A percentile compares a stretch with the other conserved stretches of the same genome.
Conservation (phyloP, 2,113 vertebrate species). For the Mohoua ochrocephala region DNA sequence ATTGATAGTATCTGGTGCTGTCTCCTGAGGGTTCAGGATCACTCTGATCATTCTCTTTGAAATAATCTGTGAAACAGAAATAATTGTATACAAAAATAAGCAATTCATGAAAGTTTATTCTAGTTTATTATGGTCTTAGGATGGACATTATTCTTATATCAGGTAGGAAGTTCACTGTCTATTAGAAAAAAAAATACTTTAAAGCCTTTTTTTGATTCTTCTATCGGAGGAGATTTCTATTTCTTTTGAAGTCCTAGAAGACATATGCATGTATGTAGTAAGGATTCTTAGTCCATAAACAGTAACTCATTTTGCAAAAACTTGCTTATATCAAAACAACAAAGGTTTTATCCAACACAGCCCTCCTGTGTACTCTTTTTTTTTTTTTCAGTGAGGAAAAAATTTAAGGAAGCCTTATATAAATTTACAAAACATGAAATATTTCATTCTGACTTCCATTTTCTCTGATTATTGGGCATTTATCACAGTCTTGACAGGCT, state of each 20-base stretch:
- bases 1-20: constrained; percentile 68
- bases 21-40: constrained; percentile 66
- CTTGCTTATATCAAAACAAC: neutral
- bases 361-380: neutral
- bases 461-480: neutral
- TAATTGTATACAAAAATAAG: constrained; percentile 21
- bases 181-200: neutral
- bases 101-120: neutral
- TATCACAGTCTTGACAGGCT: neutral
- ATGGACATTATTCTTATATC: neutral
- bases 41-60: constrained; percentile 66
- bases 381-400: neutral
- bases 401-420: neutral
- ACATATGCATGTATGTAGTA: neutral
- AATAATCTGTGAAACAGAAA: constrained; percentile 67
- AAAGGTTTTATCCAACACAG: neutral
- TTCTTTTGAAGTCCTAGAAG: neutral
- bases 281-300: neutral
- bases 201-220: neutral
- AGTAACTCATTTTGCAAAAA: neutral
- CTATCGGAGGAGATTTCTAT: neutral
- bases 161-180: neutral
- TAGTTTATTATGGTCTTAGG: neutral
- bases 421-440: neutral
- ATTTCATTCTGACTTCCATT: neutral